These are phyloP conservation scores for Siniperca undulata DNA, from an alignment of 2,797 vertebrate species.

Conservation along the genomic window DNA sequence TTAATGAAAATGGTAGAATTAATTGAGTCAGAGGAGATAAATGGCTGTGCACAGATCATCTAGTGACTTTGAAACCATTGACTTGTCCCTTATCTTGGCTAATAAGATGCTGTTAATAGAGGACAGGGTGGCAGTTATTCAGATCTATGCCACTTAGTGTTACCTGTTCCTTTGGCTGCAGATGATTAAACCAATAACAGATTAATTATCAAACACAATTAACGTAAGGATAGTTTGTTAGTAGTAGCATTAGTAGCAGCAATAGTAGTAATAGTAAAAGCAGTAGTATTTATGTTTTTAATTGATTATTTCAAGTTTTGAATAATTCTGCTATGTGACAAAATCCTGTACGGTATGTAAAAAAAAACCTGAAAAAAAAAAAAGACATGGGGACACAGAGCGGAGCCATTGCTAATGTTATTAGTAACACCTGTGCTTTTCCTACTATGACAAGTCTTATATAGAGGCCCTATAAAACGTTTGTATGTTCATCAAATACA, in stretches of 20 bases:
- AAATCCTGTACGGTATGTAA: background rate
- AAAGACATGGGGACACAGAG: no score
- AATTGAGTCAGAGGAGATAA: slow-evolving; percentile 73
- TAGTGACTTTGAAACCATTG: slow-evolving; percentile 71
- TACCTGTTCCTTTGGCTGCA: slow-evolving; percentile 28
- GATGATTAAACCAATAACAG: slow-evolving; percentile 31
- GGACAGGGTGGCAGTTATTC: slow-evolving; percentile 41
- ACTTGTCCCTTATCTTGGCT: slow-evolving; percentile 70
- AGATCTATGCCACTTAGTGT: slow-evolving; percentile 42
- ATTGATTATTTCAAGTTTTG: background rate
- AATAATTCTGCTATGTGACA: slow-evolving; percentile 5
- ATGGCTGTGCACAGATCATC: slow-evolving; percentile 63
- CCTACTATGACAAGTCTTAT: no score
- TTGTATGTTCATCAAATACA: background rate
- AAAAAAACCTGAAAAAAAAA: background rate
- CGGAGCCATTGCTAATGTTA: no score
- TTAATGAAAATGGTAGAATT: slow-evolving; percentile 66
- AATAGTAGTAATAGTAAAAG: background rate
- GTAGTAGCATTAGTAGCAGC: background rate
- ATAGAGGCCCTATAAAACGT: background rate
- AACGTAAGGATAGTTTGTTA: slow-evolving; percentile 5
- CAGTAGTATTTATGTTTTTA: background rate
- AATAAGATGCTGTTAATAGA: slow-evolving; percentile 58
- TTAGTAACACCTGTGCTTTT: no score
- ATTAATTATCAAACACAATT: slow-evolving; percentile 34